phyloP scores from a whole-genome alignment of 92 coral and sea anemone species.

The Blastomussa wellsi region DNA sequence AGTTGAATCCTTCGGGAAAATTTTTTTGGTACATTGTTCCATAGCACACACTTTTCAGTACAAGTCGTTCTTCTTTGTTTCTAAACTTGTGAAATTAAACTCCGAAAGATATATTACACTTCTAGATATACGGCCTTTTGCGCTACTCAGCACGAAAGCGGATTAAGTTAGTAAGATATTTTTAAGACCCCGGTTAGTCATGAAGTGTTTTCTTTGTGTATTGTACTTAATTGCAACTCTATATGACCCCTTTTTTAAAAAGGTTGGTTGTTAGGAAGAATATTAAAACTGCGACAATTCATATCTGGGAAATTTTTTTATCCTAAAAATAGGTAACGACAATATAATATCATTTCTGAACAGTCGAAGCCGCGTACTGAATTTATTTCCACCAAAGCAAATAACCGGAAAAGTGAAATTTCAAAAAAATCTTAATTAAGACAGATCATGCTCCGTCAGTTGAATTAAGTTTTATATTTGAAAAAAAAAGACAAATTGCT shows the following conservation, averaged over 20 bases:
- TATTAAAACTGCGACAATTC: neutral
- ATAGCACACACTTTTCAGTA: neutral
- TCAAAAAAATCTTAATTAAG: neutral
- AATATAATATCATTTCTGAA: neutral
- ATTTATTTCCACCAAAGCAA: conserved; percentile 1
- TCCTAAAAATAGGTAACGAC: neutral
- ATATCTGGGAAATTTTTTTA: neutral
- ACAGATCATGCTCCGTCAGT: neutral
- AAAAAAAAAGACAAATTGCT: no score
- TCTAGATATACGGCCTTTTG: neutral
- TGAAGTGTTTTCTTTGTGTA: neutral
- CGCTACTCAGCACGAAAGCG: neutral
- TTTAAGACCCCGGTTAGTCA: no score
- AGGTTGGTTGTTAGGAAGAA: neutral
- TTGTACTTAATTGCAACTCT: neutral
- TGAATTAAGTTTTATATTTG: neutral
- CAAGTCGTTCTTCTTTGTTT: neutral
- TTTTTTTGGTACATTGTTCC: neutral
- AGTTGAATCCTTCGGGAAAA: neutral
- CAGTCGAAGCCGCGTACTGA: neutral
- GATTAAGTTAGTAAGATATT: no score
- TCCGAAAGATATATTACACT: neutral
- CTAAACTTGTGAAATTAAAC: neutral
- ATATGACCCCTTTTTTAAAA: neutral
- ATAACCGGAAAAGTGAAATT: neutral